Evolutionary conservation across 1,140 invertebrate genomes (phyloP).

Genomic region (Nomia melanderi): DNA sequence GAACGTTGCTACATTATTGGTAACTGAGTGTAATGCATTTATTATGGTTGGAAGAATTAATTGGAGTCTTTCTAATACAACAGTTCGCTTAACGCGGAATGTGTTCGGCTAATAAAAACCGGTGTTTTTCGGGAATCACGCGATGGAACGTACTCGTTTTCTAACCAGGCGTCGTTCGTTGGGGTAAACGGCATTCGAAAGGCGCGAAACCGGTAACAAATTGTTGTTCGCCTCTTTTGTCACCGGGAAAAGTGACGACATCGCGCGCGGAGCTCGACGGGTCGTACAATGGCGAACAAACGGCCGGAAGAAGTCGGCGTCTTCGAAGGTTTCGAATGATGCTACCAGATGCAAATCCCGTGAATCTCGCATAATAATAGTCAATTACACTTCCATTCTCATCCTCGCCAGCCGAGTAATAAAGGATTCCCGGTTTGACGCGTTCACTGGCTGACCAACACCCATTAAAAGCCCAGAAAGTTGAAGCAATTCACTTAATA

Average conservation of each 20-base stretch:
- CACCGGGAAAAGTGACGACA: conserved; percentile 35
- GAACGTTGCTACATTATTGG: no score
- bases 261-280: conserved; percentile 16
- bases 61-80: no score
- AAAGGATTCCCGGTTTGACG: no score
- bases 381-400: conserved; percentile 14
- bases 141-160: conserved; percentile 18
- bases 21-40: no score
- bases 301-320: conserved; percentile 33
- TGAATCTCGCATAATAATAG: conserved; percentile 2
- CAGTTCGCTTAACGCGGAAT: neutral
- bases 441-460: no score
- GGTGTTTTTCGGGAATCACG: no score
- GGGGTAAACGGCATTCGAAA: conserved; percentile 19
- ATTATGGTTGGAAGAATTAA: no score
- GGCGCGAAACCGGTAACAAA: conserved; percentile 42
- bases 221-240: conserved; percentile 40
- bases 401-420: neutral
- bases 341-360: neutral
- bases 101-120: neutral
- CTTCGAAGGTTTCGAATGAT: conserved; percentile 8
- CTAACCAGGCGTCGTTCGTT: neutral
- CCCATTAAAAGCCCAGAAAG: no score
- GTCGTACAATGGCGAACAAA: neutral
- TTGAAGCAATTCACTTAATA: no score